phyloP scores from a whole-genome alignment of 2,113 vertebrate genomes.

The Melanostigma gelatinosum region DNA sequence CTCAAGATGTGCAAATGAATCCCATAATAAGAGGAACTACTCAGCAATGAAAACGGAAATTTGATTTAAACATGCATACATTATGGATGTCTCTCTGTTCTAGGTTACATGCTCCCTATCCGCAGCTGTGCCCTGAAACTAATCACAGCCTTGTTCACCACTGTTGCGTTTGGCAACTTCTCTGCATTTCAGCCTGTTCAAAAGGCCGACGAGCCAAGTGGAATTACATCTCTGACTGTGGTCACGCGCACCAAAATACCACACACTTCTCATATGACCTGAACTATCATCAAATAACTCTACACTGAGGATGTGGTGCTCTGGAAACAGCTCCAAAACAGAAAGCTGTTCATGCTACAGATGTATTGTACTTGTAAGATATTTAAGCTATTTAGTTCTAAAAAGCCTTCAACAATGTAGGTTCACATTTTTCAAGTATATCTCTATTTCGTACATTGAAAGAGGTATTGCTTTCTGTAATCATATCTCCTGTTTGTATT shows the following conservation, averaged over 20 bases:
- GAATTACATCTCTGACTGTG: conserved; percentile 43
- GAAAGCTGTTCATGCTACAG: conserved; percentile 7
- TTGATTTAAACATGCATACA: conserved; percentile 36
- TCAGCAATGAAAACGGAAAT: conserved; percentile 15
- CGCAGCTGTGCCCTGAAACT: conserved; percentile 27
- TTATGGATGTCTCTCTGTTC: conserved; percentile 7
- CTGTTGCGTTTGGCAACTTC: conserved; percentile 62
- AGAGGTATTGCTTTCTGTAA: neutral
- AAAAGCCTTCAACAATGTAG: neutral
- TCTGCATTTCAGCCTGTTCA: conserved; percentile 46
- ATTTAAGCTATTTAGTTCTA: neutral
- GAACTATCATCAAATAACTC: conserved; percentile 59
- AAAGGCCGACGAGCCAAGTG: conserved; percentile 50
- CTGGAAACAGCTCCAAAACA: conserved; percentile 10
- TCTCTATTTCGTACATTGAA: neutral
- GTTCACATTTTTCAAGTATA: neutral
- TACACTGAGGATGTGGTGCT: conserved; percentile 38
- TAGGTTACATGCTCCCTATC: neutral
- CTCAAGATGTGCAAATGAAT: conserved; percentile 37
- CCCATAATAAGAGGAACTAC: conserved; percentile 30
- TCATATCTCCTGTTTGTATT: neutral
- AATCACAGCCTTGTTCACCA: conserved; percentile 49
- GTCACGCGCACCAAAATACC: conserved; percentile 63
- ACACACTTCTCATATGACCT: conserved; percentile 52
- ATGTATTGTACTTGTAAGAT: neutral